Conservation (phyloP, 2,888 invertebrate species). For the Stramonita haemastoma region DNA sequence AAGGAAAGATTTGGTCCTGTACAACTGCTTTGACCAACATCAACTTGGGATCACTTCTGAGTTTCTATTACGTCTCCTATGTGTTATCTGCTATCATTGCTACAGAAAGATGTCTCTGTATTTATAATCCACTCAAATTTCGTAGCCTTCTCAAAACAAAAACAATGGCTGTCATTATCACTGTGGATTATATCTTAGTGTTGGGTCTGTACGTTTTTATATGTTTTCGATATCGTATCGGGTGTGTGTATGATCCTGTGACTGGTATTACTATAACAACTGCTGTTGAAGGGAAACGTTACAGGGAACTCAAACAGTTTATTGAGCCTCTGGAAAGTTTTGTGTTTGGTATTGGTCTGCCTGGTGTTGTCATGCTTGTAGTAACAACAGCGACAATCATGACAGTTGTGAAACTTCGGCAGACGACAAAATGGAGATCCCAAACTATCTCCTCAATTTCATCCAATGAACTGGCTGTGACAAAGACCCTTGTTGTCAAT, state of each 20-base stretch:
- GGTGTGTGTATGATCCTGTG: not conserved
- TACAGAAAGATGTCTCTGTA: not conserved
- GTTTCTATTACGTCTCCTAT: not conserved
- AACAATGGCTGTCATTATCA: not conserved
- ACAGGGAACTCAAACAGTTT: not conserved
- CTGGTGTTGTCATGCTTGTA: not conserved
- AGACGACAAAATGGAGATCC: not conserved
- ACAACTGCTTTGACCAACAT: not conserved
- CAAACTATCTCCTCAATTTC: not conserved
- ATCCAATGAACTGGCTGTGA: not conserved
- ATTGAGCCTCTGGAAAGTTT: not conserved
- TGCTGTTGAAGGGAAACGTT: not conserved
- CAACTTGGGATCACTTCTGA: not conserved
- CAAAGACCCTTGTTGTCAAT: not conserved
- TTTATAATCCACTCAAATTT: not conserved
- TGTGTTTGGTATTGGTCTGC: slow-evolving; percentile 2
- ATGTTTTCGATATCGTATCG: not conserved
- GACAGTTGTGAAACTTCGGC: slow-evolving; percentile 2
- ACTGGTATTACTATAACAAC: not conserved
- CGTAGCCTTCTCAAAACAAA: not conserved
- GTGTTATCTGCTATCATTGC: not conserved
- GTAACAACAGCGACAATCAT: not conserved
- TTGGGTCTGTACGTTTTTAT: not conserved
- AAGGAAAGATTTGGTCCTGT: not conserved
- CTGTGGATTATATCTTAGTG: not conserved